A percentile compares a stretch with the other conserved stretches of the same genome.
These are phyloP conservation scores for Triplophysa dalaica DNA, from an alignment of 2,113 vertebrate species.

Conservation along the genomic window DNA sequence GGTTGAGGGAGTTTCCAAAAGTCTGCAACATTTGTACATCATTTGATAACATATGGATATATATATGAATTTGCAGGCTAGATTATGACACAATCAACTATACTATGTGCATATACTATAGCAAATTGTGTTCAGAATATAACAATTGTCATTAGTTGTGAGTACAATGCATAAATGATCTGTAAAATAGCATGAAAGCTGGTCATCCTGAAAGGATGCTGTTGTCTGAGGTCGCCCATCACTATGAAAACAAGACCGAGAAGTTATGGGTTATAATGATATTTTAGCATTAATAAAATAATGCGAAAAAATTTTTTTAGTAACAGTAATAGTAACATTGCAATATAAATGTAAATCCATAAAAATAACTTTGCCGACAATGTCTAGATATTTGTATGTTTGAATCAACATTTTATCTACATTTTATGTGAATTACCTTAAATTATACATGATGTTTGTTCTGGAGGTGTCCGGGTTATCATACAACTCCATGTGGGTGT, in stretches of 20 bases:
- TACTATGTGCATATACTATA: neutral
- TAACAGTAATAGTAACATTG: too few species aligned
- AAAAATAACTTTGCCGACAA: too few species aligned
- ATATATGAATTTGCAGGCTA: neutral
- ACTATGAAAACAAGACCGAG: neutral
- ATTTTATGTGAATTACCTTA: neutral
- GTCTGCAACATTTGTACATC: slow-evolving; percentile 4
- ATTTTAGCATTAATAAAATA: neutral
- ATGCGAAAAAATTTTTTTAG: neutral
- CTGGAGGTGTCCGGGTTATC: slow-evolving; percentile 43
- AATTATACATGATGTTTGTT: neutral
- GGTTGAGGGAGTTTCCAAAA: slow-evolving; percentile 41
- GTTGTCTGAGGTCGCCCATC: neutral
- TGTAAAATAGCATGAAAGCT: neutral
- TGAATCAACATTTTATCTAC: neutral
- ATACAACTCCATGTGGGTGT: slow-evolving; percentile 15
- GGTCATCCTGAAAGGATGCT: neutral
- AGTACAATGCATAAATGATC: neutral
- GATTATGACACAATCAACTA: neutral
- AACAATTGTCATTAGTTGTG: neutral
- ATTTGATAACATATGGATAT: neutral
- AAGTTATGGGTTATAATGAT: too few species aligned
- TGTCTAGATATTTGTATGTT: too few species aligned
- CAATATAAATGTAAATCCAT: too few species aligned
- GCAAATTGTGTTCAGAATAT: neutral